Base-by-base conservation (phyloP, 1,140 invertebrate genomes). In the Sipha flava region DNA sequence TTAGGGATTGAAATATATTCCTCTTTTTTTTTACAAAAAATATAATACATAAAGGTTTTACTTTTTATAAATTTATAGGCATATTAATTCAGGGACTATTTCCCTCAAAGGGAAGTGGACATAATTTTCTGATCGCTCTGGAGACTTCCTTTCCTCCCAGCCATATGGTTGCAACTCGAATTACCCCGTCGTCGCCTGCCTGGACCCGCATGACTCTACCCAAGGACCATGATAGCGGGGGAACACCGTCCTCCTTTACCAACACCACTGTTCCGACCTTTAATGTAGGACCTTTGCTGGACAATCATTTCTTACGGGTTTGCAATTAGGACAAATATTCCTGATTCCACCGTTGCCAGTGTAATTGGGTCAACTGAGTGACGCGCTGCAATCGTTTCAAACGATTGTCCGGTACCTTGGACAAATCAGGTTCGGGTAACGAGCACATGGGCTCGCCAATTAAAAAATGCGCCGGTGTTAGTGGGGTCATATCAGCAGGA, bases 401-500 rank as follows among this genome's bases (percentile, higher is more conserved):
- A 21, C 82, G 80, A 80, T 82, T 83, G 26, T 62, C 49, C 62
- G 75, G 72, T 26, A 79, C 52, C 1, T 80, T 59, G 1, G 21
- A 7, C 43, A 54, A 57, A 68, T 80, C 43, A 23, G 31, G 57
- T 43, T 82, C 72, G 0, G 80, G 81, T 18, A 82, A 18, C 3
- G 29, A 52, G 16, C 1, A 31, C 1, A 82, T 52, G 4, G 79
- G 73, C 16, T 79, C 57, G 14, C 81, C 82, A 26, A 84, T 82
- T 0, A 84, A 80, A 54, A 84, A 84, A 66, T 85, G 82, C 26
- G 80, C 82, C 23, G 84, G 84, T 10, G 85, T 83, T 9, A 85
- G 66, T 37, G 80, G 77, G 7, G 70, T 59, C 0, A 84, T 72
- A 54, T 85, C 84, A 52, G 81, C 79, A 26, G 82, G 83, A 81